Evolutionary conservation across 2,113 vertebrate species (phyloP).

Genomic region (Caracal caracal): DNA sequence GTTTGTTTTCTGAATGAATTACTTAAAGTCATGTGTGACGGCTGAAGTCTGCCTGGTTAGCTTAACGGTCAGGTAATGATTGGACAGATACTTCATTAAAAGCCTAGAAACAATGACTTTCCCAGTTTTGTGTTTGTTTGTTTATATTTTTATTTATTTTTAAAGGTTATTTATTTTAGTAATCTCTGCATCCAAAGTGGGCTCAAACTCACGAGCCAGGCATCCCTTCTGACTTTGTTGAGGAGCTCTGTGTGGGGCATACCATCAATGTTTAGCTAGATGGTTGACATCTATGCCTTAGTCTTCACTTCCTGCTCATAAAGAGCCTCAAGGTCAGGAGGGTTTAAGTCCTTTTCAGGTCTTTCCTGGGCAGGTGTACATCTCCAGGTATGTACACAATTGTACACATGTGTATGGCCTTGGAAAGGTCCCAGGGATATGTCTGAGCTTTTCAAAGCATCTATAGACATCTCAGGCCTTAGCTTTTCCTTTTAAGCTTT

Average conservation of each 20-base stretch:
- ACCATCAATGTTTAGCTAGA: not conserved
- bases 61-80: not conserved
- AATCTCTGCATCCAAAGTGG: too few species aligned
- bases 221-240: not conserved
- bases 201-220: too few species aligned
- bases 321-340: not conserved
- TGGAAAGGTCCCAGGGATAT: not conserved
- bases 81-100: not conserved
- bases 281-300: not conserved
- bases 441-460: not conserved
- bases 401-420: too few species aligned
- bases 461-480: not conserved
- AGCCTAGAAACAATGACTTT: not conserved
- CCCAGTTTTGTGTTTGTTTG: too few species aligned
- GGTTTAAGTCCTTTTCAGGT: not conserved
- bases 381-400: not conserved
- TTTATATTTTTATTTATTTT: too few species aligned
- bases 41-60: not conserved
- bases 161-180: too few species aligned
- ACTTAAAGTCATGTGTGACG: not conserved
- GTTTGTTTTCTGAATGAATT: not conserved
- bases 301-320: not conserved
- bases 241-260: not conserved
- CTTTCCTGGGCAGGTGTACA: fast-evolving
- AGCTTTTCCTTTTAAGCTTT: not conserved